Conservation (phyloP, 1,140 invertebrate genomes). For the Micrasema longulum region DNA sequence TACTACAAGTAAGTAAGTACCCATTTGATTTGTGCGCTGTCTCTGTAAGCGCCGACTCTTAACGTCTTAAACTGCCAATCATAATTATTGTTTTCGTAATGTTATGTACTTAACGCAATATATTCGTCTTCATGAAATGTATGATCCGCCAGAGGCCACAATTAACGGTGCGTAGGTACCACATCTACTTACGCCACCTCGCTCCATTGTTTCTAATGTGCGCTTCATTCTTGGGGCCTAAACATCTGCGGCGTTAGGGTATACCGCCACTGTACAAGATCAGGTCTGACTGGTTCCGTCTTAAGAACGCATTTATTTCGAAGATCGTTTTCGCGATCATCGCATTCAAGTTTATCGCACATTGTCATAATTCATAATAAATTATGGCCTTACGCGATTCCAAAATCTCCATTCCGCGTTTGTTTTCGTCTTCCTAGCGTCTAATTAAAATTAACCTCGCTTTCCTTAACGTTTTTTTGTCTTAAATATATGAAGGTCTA, state of each 20-base stretch:
- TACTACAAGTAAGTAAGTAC: too few species aligned
- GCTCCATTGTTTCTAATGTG: too few species aligned
- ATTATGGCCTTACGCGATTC: neutral
- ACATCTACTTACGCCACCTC: too few species aligned
- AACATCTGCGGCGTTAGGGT: neutral
- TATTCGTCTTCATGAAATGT: too few species aligned
- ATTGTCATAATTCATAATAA: neutral
- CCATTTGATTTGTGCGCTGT: too few species aligned
- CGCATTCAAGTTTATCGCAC: slow-evolving; percentile 23
- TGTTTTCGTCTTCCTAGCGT: slow-evolving; percentile 4
- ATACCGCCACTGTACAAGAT: neutral
- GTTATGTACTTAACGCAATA: too few species aligned
- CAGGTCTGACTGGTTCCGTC: slow-evolving; percentile 31
- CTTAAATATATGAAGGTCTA: slow-evolving; percentile 22
- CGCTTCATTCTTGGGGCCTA: neutral
- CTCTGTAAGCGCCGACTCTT: too few species aligned
- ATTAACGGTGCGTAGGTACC: too few species aligned
- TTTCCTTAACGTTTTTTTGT: slow-evolving; percentile 20
- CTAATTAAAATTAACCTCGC: slow-evolving; percentile 38
- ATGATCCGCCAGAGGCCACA: too few species aligned
- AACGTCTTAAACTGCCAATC: too few species aligned
- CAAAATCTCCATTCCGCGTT: neutral
- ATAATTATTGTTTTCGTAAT: too few species aligned
- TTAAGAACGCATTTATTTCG: slow-evolving; percentile 9
- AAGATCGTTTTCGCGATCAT: slow-evolving; percentile 13